phyloP scores from a whole-genome alignment of 2,888 invertebrate species.

The Luffia ferchaultella region DNA sequence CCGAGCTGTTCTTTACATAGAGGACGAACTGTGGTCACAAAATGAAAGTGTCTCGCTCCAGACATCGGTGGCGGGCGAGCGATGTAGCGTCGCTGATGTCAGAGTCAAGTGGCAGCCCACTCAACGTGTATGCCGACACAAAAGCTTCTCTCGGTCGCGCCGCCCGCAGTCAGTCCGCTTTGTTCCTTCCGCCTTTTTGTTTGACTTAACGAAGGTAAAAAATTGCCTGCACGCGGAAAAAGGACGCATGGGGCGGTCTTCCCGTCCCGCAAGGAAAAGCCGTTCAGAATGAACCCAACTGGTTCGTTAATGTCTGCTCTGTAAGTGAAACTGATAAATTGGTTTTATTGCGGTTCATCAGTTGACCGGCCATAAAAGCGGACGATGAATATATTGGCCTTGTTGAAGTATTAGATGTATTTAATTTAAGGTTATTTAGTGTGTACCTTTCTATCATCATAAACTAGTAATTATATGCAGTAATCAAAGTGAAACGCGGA shows the following conservation, averaged over 20 bases:
- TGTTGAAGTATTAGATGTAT: no score
- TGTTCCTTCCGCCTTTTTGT: conserved; percentile 62
- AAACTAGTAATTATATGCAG: no score
- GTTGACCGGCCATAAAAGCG: neutral
- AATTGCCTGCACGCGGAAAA: conserved; percentile 30
- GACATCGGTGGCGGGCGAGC: neutral
- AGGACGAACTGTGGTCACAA: no score
- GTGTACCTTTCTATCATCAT: no score
- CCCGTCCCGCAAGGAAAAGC: neutral
- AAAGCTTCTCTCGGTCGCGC: conserved; percentile 40
- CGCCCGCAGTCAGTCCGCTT: no score
- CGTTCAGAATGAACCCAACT: neutral
- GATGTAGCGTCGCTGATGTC: conserved; percentile 21
- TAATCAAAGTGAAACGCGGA: no score
- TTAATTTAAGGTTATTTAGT: no score
- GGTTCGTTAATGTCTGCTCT: neutral
- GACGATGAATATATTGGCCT: no score
- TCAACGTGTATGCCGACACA: conserved; percentile 27
- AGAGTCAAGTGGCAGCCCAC: conserved; percentile 47
- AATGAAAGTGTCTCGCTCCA: neutral
- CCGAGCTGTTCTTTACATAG: no score
- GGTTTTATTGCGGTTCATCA: neutral
- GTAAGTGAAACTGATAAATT: neutral
- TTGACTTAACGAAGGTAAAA: conserved; percentile 44
- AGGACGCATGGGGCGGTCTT: conserved; percentile 21